These are phyloP conservation scores for Agapornis canus DNA, from an alignment of 2,797 vertebrate species.

Conservation along the genomic window DNA sequence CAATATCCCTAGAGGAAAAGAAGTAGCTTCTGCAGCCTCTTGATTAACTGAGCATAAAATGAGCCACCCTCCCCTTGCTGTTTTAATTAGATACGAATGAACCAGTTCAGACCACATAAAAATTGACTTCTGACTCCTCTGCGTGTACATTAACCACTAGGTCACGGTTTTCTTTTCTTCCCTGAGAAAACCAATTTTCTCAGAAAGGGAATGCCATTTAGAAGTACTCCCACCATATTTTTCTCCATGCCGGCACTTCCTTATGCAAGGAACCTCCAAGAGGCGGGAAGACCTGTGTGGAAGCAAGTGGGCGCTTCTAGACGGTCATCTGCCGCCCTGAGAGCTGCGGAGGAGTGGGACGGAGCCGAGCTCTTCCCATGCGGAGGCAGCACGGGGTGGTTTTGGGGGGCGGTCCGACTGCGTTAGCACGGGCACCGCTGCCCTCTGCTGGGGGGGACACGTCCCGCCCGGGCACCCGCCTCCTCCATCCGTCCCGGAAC, in stretches of 20 bases:
- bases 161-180: not conserved
- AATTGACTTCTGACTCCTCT: constrained; percentile 37
- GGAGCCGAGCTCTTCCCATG: not conserved
- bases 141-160: constrained; percentile 27
- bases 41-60: constrained; percentile 62
- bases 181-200: constrained; percentile 35
- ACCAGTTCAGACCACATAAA: constrained; percentile 46
- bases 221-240: not conserved
- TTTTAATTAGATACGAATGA: constrained; percentile 46
- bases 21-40: constrained; percentile 7
- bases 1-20: constrained; percentile 21
- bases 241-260: not conserved
- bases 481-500: not conserved
- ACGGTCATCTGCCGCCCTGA: not conserved
- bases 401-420: accelerated
- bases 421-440: not conserved
- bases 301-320: not conserved
- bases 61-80: not conserved
- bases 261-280: not conserved
- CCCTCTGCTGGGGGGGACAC: not conserved
- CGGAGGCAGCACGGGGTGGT: not conserved
- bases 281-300: not conserved
- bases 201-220: not conserved
- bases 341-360: not conserved
- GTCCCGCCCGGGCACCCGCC: not conserved